These are phyloP conservation scores for Martes martes DNA, from an alignment of 2,113 vertebrate species.

Conservation along the genomic window DNA sequence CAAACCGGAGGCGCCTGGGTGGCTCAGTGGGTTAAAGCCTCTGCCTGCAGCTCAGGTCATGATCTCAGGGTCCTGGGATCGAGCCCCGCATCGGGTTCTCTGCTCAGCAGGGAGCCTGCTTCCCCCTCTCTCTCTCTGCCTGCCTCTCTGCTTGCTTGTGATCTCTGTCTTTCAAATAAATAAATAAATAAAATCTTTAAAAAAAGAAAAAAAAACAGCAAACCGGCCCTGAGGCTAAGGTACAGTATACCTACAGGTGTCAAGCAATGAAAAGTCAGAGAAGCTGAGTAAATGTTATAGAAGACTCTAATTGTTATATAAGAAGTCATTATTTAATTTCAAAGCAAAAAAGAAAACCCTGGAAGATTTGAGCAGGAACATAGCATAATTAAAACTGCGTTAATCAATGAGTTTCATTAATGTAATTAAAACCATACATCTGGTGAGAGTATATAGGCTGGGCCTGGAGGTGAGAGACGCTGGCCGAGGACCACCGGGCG, in stretches of 20 bases:
- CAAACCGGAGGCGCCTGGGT: not conserved
- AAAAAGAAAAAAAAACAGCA: not conserved
- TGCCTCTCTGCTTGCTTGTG: no score
- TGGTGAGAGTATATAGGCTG: not conserved
- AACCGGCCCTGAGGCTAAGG: not conserved
- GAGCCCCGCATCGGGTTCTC: no score
- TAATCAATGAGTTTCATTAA: conserved; percentile 50
- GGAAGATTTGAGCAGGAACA: conserved; percentile 47
- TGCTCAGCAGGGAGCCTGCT: no score
- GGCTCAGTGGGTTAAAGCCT: no score
- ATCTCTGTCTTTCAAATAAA: no score
- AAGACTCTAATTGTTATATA: not conserved
- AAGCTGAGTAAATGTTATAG: not conserved
- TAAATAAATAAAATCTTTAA: no score
- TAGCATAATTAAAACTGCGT: conserved; percentile 48
- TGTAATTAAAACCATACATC: conserved; percentile 52
- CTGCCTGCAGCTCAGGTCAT: no score
- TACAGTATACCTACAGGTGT: not conserved
- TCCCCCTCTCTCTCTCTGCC: no score
- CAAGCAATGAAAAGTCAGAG: conserved; percentile 9
- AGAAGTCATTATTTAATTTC: conserved; percentile 45
- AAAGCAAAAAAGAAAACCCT: conserved; percentile 46
- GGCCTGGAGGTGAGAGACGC: not conserved
- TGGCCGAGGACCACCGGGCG: not conserved
- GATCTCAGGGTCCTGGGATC: no score